Evolutionary conservation across 2,888 invertebrate genomes (phyloP), one percentile per base, ranked within the genome.

Genomic region (Mamestra brassicae): DNA sequence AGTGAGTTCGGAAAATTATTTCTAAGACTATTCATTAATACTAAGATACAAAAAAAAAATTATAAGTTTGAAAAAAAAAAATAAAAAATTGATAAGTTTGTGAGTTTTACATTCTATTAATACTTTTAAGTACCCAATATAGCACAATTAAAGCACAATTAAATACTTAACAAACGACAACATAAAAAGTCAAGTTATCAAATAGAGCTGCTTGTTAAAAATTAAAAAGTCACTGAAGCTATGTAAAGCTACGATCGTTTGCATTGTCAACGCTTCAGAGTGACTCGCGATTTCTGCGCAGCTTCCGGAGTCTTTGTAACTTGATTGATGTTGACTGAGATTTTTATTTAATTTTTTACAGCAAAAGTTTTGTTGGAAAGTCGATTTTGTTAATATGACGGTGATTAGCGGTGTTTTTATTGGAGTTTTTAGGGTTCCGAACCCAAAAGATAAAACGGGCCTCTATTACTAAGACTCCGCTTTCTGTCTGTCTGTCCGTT

Each of bases 201-300:
- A 80, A 84, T 86, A 74, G 45, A 45, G 76, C 63, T 64, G 78
- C 70, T 84, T 84, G 79, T 84, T 85, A 83, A 87, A 83, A 81
- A 84, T 85, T 83, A 85, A 81, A 68, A 86, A 89, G 90, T 87
- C 85, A 83, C 74, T 81, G 74, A 8, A 71, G 79, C 78, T 74
- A 83, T 73, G 71, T 80, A 80, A 82, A 78, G 70, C 74, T 74
- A 78, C 86, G 74, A 80, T 84, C 84, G 74, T 76, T 82, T 77
- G 74, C 74, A 72, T 83, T 73, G 83, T 82, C 76, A 63, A 64
- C 87, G 77, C 79, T 86, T 74, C 66, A 60, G 85, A 74, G 65
- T 87, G 84, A 86, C 86, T 87, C 71, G 88, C 76, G 65, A 68
- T 69, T 80, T 79, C 71, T 74, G 67, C 71, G 26, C 78, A 74